phyloP scores from a whole-genome alignment of 2,888 invertebrate species.

The Acleris holmiana region DNA sequence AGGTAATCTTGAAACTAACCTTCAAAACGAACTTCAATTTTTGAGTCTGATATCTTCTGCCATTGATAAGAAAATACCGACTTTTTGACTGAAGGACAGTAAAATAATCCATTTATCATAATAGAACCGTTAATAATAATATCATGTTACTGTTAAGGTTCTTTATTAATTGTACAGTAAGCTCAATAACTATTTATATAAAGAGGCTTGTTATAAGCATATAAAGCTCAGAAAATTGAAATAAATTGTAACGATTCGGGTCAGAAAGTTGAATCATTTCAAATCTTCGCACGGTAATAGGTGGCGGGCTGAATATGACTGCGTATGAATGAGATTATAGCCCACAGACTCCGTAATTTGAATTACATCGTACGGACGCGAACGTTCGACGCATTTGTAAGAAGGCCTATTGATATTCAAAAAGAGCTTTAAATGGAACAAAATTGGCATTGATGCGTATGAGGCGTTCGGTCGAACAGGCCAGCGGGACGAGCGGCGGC shows the following conservation, averaged over 20 bases:
- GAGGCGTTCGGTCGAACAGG: conserved; percentile 31
- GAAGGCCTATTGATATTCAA: conserved; percentile 57
- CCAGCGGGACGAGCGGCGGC: conserved; percentile 31
- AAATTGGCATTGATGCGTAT: conserved; percentile 53
- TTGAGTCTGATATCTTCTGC: too few relatives aligned
- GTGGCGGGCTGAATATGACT: conserved; percentile 36
- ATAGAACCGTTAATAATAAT: too few relatives aligned
- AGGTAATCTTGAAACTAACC: too few relatives aligned
- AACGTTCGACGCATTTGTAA: conserved; percentile 48
- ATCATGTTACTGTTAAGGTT: too few relatives aligned
- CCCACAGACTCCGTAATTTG: conserved; percentile 44
- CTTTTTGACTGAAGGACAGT: too few relatives aligned
- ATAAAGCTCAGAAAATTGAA: too few relatives aligned
- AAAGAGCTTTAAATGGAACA: conserved; percentile 59
- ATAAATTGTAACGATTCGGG: conserved; percentile 5
- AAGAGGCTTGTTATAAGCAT: too few relatives aligned
- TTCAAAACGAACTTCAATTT: too few relatives aligned
- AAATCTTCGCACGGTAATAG: conserved; percentile 27
- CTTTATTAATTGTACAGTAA: too few relatives aligned
- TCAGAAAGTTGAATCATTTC: conserved; percentile 28
- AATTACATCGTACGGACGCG: conserved; percentile 44
- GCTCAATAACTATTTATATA: too few relatives aligned
- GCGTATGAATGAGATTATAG: conserved; percentile 42
- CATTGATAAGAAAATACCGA: too few relatives aligned
- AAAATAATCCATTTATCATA: too few relatives aligned